These are phyloP conservation scores for Drosophila obscura DNA, from an alignment of 1,140 invertebrate genomes.

Conservation along the genomic window DNA sequence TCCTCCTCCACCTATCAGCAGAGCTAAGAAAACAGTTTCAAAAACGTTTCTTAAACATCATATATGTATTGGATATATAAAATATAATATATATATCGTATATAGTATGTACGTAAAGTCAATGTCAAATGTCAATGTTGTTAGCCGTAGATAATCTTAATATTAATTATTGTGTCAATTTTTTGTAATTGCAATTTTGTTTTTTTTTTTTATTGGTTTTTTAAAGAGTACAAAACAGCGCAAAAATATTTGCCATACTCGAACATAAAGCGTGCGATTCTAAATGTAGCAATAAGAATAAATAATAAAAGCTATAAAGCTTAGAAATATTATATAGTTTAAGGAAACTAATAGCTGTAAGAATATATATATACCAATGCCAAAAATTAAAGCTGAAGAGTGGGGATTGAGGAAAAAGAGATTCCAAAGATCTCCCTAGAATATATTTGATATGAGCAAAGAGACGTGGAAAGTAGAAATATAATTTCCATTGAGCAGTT, in stretches of 20 bases:
- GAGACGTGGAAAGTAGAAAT: too few species aligned
- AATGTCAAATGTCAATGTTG: constrained; percentile 19
- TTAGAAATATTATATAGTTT: background rate
- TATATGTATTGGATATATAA: constrained; percentile 1
- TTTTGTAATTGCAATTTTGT: constrained; percentile 4
- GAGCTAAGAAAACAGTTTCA: constrained; percentile 4
- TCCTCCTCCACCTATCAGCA: too few species aligned
- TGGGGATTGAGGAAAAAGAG: too few species aligned
- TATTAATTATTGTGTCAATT: constrained; percentile 62
- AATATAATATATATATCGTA: background rate
- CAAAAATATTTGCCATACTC: constrained; percentile 39
- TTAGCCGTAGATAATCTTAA: constrained; percentile 26
- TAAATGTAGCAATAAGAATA: constrained; percentile 56
- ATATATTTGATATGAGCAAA: too few species aligned
- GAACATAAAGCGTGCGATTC: constrained; percentile 69
- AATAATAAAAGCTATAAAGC: background rate
- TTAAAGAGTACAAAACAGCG: constrained; percentile 30
- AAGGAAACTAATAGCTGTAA: constrained; percentile 14
- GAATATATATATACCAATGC: too few species aligned
- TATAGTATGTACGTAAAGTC: constrained; percentile 27
- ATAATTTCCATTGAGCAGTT: background rate
- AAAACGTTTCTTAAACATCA: background rate
- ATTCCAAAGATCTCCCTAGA: too few species aligned
- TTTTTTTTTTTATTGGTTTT: constrained; percentile 31
- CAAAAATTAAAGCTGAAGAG: too few species aligned